Percentiles rank a stretch among this genome's conserved stretches.
These are phyloP conservation scores for Formica aserva DNA, from an alignment of 2,888 invertebrate genomes.

Conservation along the genomic window DNA sequence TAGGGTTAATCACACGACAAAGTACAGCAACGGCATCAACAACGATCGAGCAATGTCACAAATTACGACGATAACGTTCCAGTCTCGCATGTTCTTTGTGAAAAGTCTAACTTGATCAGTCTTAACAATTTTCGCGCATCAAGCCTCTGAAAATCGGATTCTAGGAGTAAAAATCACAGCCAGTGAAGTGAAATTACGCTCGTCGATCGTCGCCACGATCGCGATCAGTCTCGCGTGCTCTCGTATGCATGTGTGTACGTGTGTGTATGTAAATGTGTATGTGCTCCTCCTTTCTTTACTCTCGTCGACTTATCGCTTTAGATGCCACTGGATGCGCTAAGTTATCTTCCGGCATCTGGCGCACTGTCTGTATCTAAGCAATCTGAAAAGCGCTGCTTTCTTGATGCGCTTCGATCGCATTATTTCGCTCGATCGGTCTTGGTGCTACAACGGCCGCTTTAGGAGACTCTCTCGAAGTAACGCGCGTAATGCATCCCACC, in stretches of 20 bases:
- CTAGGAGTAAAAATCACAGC: slow-evolving; percentile 56
- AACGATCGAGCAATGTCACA: neutral
- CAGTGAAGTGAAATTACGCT: slow-evolving; percentile 45
- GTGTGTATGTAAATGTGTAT: neutral
- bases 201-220: slow-evolving; percentile 41
- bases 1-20: neutral
- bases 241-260: slow-evolving; percentile 12
- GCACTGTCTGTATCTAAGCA: slow-evolving; percentile 78
- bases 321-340: slow-evolving; percentile 58
- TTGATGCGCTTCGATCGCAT: slow-evolving; percentile 78
- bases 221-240: slow-evolving; percentile 51
- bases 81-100: neutral
- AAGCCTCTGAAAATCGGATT: slow-evolving; percentile 29
- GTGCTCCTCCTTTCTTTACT: neutral
- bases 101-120: slow-evolving; percentile 37
- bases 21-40: neutral
- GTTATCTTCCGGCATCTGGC: slow-evolving; percentile 79
- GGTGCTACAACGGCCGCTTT: neutral
- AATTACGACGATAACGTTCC: slow-evolving; percentile 21
- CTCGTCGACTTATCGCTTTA: slow-evolving; percentile 10
- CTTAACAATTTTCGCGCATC: slow-evolving; percentile 25
- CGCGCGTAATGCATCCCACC: slow-evolving; percentile 34
- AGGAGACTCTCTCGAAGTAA: slow-evolving; percentile 19
- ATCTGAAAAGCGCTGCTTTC: slow-evolving; percentile 77
- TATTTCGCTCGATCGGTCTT: slow-evolving; percentile 60